Percentiles rank a stretch among this genome's conserved stretches.
Conservation (phyloP, 2,797 vertebrate genomes). For the Emys orbicularis region DNA sequence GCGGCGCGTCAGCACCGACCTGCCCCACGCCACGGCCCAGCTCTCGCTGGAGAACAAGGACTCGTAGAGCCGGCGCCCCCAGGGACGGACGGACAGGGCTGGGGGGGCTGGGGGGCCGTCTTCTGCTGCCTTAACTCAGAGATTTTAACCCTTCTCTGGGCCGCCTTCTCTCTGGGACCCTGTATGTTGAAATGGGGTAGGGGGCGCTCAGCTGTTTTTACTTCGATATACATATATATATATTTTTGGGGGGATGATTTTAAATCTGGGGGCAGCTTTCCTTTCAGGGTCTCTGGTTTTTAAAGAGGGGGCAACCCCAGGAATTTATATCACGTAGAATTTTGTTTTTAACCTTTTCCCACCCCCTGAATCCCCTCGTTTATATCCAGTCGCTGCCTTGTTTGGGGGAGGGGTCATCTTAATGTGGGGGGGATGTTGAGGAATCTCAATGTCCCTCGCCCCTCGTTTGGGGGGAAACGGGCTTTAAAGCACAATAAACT, state of each 20-base stretch:
- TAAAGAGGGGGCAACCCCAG: neutral
- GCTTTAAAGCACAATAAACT: neutral
- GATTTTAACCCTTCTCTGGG: neutral
- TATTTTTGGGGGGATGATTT: conserved; percentile 21
- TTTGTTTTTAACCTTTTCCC: neutral
- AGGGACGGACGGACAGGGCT: neutral
- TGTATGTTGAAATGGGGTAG: neutral
- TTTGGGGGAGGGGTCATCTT: neutral
- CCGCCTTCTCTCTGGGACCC: neutral
- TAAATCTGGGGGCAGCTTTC: neutral
- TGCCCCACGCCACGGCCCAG: conserved; percentile 92
- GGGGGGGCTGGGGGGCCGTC: neutral
- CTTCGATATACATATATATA: conserved; percentile 9
- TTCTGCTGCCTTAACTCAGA: conserved; percentile 34
- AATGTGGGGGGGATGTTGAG: neutral
- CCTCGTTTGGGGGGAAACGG: neutral
- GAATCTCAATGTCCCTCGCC: neutral
- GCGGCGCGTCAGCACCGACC: conserved; percentile 86
- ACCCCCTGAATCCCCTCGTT: neutral
- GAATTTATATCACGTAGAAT: neutral
- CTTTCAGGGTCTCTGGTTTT: neutral
- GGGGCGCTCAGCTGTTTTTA: neutral
- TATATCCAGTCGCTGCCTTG: neutral
- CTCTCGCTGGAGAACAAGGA: conserved; percentile 93
- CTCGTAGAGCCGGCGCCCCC: conserved; percentile 82